These are phyloP conservation scores for Zoanthus solanderi DNA, from an alignment of 92 coral and sea anemone species.

Conservation along the genomic window DNA sequence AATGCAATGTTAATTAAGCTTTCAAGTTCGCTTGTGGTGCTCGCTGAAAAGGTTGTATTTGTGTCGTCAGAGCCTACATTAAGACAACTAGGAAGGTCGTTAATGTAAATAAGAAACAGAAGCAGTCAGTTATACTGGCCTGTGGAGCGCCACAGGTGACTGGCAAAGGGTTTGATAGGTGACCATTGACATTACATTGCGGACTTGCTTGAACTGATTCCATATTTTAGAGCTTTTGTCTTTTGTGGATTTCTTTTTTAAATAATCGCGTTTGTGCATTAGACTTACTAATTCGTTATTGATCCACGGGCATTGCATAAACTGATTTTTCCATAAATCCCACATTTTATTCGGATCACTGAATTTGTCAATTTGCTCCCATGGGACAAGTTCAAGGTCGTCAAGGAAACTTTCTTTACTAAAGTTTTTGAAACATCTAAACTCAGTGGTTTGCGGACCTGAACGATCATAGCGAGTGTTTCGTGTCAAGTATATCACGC, in stretches of 20 bases:
- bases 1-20: too few species aligned
- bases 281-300: conserved; percentile 6
- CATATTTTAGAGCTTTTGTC: neutral
- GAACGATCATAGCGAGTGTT: conserved; percentile 49
- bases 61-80: too few species aligned
- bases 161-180: too few species aligned
- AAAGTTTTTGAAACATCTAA: conserved; percentile 46
- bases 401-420: conserved; percentile 33
- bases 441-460: conserved; percentile 30
- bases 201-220: conserved; percentile 31
- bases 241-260: neutral
- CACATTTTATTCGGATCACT: conserved; percentile 40
- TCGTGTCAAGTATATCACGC: conserved; percentile 17
- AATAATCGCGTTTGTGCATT: conserved; percentile 2
- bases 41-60: too few species aligned
- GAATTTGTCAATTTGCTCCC: neutral
- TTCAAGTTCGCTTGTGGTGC: too few species aligned
- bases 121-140: too few species aligned
- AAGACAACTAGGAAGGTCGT: too few species aligned
- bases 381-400: conserved; percentile 17
- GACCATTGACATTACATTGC: neutral
- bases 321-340: conserved; percentile 29
- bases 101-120: too few species aligned
- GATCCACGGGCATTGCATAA: conserved; percentile 42
- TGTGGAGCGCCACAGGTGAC: too few species aligned